Evolutionary conservation across 2,113 vertebrate species (phyloP), one percentile per base, ranked within the genome.

Genomic region (Hippoglossus stenolepis): DNA sequence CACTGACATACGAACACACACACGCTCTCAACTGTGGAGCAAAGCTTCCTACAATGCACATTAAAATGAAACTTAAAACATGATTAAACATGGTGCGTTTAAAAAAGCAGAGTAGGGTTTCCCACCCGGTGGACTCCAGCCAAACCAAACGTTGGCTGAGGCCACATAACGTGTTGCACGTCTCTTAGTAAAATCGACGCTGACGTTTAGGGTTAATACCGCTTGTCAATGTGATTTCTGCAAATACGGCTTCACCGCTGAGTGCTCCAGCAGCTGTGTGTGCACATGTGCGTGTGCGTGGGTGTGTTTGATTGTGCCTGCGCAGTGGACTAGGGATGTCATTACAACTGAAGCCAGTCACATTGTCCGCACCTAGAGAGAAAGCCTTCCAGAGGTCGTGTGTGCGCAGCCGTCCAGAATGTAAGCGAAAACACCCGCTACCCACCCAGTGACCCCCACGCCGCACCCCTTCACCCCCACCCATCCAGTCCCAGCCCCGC

Each of bases 181-280:
- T 77, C 86, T 88, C 70, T 78, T 28, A 64, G 79, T 59, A 12
- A 85, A 89, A 92, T 80, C 83, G 75, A 91, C 70, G 26, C 65
- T 85, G 89, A 91, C 90, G 77, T 87, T 89, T 78, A 82, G 84
- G 89, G 87, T 90, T 90, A 91, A 90, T 89, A 81, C 78, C 11
- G 73, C 86, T 86, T 87, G 86, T 91, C 90, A 82, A 79, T 85
- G 85, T 87, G 82, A 91, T 86, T 89, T 81, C 75, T 75, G 82
- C 80, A 89, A 90, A 89, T 83, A 85, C 71, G 83, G 53, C 82
- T 79, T 89, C 76, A 87, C 76, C 67, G 8, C 80, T 74, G 83
- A 87, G 77, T 80, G 72, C 85, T 91, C 69, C 82, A 79, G 72
- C 86, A 88, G 83, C 85, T 87, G 70, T 21, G 58, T 60, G 66